phyloP scores from a whole-genome alignment of 1,140 invertebrate species.

The Ectropis grisescens region DNA sequence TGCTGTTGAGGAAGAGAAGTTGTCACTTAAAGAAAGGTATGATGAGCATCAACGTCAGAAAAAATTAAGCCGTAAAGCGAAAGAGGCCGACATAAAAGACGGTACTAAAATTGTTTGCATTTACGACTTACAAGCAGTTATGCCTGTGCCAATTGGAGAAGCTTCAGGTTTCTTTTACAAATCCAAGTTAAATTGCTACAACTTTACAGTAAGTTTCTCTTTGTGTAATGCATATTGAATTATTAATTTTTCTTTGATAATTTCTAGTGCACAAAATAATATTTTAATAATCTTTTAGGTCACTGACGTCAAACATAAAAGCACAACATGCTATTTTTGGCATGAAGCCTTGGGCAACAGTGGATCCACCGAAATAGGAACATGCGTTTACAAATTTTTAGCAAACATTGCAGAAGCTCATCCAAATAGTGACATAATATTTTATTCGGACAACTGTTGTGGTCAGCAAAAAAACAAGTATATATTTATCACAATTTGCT shows the following conservation, averaged over 20 bases:
- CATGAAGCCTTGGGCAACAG: slow-evolving; percentile 12
- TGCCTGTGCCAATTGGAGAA: slow-evolving; percentile 11
- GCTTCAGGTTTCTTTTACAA: slow-evolving; percentile 15
- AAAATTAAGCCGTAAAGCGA: neutral
- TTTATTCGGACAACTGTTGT: no score
- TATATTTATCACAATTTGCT: no score
- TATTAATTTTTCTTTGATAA: no score
- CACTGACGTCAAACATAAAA: slow-evolving; percentile 10
- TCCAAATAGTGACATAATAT: no score
- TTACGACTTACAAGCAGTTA: neutral
- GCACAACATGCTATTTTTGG: slow-evolving; percentile 13
- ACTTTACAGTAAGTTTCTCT: slow-evolving; percentile 16
- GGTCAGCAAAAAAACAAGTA: no score
- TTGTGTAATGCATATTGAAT: no score
- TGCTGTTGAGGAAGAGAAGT: slow-evolving; percentile 14
- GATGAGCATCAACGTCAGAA: neutral
- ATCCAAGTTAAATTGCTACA: slow-evolving; percentile 12
- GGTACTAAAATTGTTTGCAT: neutral
- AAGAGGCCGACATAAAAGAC: neutral
- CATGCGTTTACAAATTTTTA: slow-evolving; percentile 14
- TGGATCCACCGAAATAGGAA: slow-evolving; percentile 16
- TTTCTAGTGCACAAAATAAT: no score
- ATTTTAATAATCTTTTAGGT: no score
- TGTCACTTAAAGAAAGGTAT: neutral
- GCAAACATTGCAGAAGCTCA: slow-evolving; percentile 1